These are phyloP conservation scores for Charadrius vociferus DNA, from an alignment of 2,113 vertebrate species.

Conservation along the genomic window DNA sequence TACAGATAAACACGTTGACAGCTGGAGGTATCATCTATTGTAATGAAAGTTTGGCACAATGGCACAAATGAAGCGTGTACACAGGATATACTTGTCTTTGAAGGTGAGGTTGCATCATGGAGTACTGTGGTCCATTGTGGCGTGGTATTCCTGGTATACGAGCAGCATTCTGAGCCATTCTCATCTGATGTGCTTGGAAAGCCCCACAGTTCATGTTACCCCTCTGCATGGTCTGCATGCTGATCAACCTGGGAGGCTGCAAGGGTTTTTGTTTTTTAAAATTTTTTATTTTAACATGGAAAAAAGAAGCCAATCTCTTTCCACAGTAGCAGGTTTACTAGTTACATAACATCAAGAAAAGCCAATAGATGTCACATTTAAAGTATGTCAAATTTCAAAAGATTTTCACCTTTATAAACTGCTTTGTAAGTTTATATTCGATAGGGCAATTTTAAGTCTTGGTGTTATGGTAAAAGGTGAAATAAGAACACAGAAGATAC, in stretches of 20 bases:
- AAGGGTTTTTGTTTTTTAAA: slow-evolving; percentile 69
- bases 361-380: slow-evolving; percentile 7
- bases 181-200: slow-evolving; percentile 94
- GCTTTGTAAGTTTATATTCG: neutral
- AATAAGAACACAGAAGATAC: neutral
- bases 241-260: slow-evolving; percentile 97
- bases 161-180: slow-evolving; percentile 87
- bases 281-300: neutral
- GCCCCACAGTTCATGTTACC: slow-evolving; percentile 92
- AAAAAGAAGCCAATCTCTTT: slow-evolving; percentile 39
- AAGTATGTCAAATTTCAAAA: neutral
- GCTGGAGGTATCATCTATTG: slow-evolving; percentile 14
- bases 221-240: slow-evolving; percentile 94
- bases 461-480: neutral
- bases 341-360: slow-evolving; percentile 19
- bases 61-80: slow-evolving; percentile 68
- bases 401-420: neutral
- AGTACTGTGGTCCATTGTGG: slow-evolving; percentile 92
- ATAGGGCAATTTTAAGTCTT: neutral
- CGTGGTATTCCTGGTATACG: slow-evolving; percentile 89
- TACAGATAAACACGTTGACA: slow-evolving; percentile 23
- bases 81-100: slow-evolving; percentile 94
- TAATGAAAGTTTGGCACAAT: slow-evolving; percentile 41
- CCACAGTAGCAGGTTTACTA: slow-evolving; percentile 18
- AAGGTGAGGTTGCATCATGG: slow-evolving; percentile 97